These are phyloP conservation scores for Bolborhynchus lineola DNA, from an alignment of 2,113 vertebrate species.

Conservation along the genomic window DNA sequence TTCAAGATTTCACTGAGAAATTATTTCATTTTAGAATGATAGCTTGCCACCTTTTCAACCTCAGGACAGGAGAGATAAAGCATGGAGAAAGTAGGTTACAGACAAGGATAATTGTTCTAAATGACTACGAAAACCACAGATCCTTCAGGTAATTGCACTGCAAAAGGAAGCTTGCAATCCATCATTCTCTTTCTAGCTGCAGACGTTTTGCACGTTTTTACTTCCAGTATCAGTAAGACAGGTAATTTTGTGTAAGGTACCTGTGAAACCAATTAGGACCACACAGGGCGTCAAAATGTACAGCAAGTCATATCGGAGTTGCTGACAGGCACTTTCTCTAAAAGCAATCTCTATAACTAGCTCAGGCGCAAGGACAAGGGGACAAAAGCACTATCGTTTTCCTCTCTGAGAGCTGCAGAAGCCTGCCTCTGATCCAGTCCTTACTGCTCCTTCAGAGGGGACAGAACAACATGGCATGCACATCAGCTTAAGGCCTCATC, in stretches of 20 bases:
- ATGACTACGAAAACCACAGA: neutral
- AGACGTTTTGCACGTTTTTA: neutral
- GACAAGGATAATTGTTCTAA: constrained; percentile 4
- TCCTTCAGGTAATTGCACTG: neutral
- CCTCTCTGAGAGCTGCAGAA: rapidly evolving
- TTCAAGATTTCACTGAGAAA: neutral
- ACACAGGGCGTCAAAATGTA: neutral
- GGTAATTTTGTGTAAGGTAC: neutral
- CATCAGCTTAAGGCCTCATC: rapidly evolving
- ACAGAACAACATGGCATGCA: rapidly evolving
- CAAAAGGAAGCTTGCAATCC: neutral
- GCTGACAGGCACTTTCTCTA: constrained; percentile 9
- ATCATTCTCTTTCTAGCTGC: neutral
- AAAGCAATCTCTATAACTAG: neutral
- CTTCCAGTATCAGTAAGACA: neutral
- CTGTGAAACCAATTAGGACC: neutral
- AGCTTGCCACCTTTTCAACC: neutral
- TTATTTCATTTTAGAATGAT: neutral
- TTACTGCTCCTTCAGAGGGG: rapidly evolving
- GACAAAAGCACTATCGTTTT: rapidly evolving
- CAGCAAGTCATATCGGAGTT: neutral
- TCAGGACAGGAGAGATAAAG: neutral
- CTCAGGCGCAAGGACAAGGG: neutral
- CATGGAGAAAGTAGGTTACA: neutral
- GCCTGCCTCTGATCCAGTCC: neutral